phyloP scores from a whole-genome alignment of 2,113 vertebrate genomes.

The Pteronura brasiliensis region DNA sequence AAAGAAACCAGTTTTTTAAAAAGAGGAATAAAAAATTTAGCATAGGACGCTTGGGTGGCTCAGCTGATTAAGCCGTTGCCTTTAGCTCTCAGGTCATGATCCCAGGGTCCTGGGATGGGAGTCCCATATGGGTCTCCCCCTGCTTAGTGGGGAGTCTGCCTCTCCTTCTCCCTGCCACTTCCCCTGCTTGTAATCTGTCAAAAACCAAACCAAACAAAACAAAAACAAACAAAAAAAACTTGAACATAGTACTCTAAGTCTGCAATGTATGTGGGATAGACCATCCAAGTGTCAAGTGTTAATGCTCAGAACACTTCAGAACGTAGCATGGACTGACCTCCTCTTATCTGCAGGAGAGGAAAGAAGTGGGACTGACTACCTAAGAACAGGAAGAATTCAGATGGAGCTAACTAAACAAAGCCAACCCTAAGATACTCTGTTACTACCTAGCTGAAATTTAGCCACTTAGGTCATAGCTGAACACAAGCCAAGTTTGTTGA shows the following conservation, averaged over 20 bases:
- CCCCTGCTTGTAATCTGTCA: background rate
- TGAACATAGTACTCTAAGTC: background rate
- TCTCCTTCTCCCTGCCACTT: background rate
- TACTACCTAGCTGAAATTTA: background rate
- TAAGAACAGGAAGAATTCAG: background rate
- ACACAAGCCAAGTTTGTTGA: background rate
- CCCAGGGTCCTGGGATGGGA: background rate
- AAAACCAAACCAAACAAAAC: background rate
- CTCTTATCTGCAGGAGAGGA: background rate
- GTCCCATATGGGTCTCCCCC: background rate
- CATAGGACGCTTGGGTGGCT: background rate
- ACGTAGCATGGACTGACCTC: background rate
- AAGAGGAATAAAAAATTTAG: background rate
- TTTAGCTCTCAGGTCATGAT: background rate
- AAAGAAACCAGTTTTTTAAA: background rate
- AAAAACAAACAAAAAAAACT: background rate
- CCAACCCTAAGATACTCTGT: background rate
- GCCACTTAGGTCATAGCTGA: background rate
- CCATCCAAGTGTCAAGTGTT: background rate
- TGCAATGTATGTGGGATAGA: background rate
- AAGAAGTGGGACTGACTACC: background rate
- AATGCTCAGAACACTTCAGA: conserved; percentile 1
- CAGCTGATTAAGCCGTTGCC: background rate
- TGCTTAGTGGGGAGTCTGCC: background rate
- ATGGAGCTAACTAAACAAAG: conserved; percentile 12